Percentiles rank a stretch among this genome's conserved stretches.
These are phyloP conservation scores for Pristionchus arcanus DNA, from an alignment of 2,888 invertebrate species.

Conservation along the genomic window DNA sequence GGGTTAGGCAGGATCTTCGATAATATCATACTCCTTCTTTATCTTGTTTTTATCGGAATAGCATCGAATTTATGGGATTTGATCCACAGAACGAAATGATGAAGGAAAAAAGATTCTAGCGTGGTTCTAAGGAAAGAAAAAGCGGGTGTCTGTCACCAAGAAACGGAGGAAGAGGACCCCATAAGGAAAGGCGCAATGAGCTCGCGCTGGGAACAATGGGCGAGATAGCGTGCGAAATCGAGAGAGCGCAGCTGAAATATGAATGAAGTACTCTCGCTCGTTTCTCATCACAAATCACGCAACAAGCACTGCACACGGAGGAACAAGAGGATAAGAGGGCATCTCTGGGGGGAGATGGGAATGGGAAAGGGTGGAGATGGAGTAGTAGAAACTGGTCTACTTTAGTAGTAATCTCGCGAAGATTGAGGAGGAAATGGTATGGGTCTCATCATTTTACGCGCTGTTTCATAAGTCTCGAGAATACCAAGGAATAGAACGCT, in stretches of 20 bases:
- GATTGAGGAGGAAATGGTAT: not conserved
- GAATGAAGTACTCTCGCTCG: not conserved
- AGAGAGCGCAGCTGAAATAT: slow-evolving; percentile 39
- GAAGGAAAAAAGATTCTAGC: too few relatives aligned
- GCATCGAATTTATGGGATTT: too few relatives aligned
- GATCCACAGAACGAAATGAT: too few relatives aligned
- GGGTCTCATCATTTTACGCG: not conserved
- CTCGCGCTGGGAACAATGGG: not conserved
- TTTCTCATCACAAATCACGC: slow-evolving; percentile 48
- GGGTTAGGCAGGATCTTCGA: not conserved
- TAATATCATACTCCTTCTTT: not conserved
- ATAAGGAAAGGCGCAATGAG: slow-evolving; percentile 31
- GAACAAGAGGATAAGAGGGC: slow-evolving; percentile 26
- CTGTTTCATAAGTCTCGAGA: not conserved
- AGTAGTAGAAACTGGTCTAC: slow-evolving; percentile 1
- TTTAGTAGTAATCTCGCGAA: slow-evolving; percentile 22
- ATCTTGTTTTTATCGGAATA: too few relatives aligned
- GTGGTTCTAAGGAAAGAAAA: not conserved
- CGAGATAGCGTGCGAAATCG: not conserved
- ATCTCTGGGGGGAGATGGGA: slow-evolving; percentile 11
- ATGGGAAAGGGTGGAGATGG: not conserved
- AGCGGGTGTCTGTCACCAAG: not conserved
- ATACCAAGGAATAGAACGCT: too few relatives aligned
- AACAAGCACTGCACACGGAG: not conserved
- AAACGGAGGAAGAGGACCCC: not conserved